Conservation (phyloP, 2,113 vertebrate species). For the Aix galericulata region DNA sequence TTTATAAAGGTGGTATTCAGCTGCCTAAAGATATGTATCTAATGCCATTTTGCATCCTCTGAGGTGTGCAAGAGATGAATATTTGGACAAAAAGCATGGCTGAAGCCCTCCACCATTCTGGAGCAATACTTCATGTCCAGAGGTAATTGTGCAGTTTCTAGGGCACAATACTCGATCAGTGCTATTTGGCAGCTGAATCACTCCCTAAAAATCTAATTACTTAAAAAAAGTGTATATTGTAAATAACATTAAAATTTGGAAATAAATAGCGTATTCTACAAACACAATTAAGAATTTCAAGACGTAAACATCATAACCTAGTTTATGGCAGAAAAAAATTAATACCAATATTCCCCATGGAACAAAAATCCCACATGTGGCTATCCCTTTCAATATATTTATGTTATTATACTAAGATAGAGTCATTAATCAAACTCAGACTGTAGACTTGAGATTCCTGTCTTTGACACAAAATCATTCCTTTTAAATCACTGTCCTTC, state of each 20-base stretch:
- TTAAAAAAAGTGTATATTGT: not conserved
- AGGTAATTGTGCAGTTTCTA: not conserved
- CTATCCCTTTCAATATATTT: not conserved
- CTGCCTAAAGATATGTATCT: not conserved
- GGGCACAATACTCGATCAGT: not conserved
- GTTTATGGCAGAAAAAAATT: not conserved
- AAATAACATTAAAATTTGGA: accelerated
- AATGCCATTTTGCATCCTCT: not conserved
- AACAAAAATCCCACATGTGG: not conserved
- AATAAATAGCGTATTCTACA: not conserved
- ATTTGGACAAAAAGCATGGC: not conserved
- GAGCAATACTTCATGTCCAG: not conserved
- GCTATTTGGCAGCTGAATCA: not conserved
- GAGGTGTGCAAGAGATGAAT: not conserved
- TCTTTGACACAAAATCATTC: not conserved
- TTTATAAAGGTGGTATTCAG: not conserved
- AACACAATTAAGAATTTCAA: not conserved
- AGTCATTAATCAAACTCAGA: not conserved
- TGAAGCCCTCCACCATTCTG: not conserved
- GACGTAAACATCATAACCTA: not conserved
- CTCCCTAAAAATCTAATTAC: not conserved
- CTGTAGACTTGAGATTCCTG: not conserved
- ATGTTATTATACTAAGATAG: not conserved
- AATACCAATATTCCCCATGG: not conserved
- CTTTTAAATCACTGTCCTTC: not conserved